Percentiles rank a stretch among this genome's conserved stretches.
These are phyloP conservation scores for Tonatia bakeri DNA, from an alignment of 2,113 vertebrate species.

Conservation along the genomic window DNA sequence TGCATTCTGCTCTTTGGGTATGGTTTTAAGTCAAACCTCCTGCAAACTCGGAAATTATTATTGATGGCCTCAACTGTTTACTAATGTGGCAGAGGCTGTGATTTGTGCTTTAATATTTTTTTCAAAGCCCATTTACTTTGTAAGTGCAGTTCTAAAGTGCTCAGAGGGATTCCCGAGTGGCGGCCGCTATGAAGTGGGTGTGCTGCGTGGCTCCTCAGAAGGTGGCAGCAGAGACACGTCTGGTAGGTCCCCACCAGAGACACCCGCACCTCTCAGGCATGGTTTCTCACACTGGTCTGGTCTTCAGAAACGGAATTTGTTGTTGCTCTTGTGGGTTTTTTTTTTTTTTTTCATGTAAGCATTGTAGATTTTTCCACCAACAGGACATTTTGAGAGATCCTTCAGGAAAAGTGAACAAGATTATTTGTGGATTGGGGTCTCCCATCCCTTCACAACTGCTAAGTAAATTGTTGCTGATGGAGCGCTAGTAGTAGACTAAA, in stretches of 20 bases:
- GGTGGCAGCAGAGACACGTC: slow-evolving; percentile 63
- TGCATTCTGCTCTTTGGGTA: not conserved
- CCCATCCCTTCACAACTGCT: not conserved
- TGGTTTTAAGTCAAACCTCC: not conserved
- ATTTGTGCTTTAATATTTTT: slow-evolving; percentile 54
- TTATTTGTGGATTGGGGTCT: not conserved
- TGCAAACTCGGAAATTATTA: slow-evolving; percentile 50
- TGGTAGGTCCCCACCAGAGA: rapidly evolving
- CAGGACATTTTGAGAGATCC: not conserved
- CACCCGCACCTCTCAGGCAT: rapidly evolving
- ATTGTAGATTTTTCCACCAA: not conserved
- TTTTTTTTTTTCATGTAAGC: not conserved
- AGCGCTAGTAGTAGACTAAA: not conserved
- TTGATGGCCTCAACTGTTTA: slow-evolving; percentile 49
- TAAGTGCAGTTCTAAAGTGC: not conserved
- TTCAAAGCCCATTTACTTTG: slow-evolving; percentile 52
- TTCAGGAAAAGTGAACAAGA: not conserved
- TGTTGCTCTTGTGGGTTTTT: not conserved
- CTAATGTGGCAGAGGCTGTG: slow-evolving; percentile 31
- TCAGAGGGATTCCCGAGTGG: not conserved
- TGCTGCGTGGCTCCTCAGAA: not conserved
- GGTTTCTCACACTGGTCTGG: not conserved
- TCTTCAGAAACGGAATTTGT: not conserved
- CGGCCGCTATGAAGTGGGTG: rapidly evolving
- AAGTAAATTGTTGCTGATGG: not conserved